Base-by-base conservation (phyloP, 1,140 invertebrate species). In the Pygmarrhopalites habei region DNA sequence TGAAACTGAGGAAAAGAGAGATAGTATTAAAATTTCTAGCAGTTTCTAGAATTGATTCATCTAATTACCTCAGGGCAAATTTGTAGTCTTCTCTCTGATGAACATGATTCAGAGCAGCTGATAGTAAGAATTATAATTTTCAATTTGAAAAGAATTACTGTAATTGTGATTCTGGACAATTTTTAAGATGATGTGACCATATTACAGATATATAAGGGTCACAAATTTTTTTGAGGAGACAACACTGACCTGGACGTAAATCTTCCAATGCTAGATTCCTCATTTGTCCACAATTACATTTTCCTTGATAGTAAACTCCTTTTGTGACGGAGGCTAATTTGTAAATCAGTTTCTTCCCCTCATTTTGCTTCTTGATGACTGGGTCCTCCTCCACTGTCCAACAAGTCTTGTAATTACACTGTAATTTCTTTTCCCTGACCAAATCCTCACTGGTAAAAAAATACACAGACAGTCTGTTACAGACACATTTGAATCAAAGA, bases 51-150 rank as follows among this genome's bases (percentile, higher is more conserved):
- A n/a, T n/a, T n/a, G n/a, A n/a, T n/a, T n/a, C n/a, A n/a, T n/a
- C n/a, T n/a, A n/a, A n/a, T n/a, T n/a, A n/a, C n/a, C n/a, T n/a
- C 23, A 52, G 49, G 14, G 49, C 49, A 52, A 52, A 52, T 29
- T 52, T 52, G 49, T 52, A 52, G 49, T 52, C 23, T 26, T 52
- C 49, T 14, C 23, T 15, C 25, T 52, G 49, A 23, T 52, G 49
- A 7, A 52, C 25, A 23, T 52, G 49, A 23, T 52, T 52, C 21
- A 26, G 49, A 7, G 49, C 49, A 12, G 23, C 3, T 35, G 32
- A 15, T n/a, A n/a, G n/a, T n/a, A n/a, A n/a, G n/a, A n/a, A n/a
- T n/a, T n/a, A n/a, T n/a, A n/a, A n/a, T n/a, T n/a, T n/a, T n/a
- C n/a, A n/a, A n/a, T n/a, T n/a, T n/a, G n/a, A n/a, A n/a, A n/a